These are phyloP conservation scores for Yoshiicerus persimilis DNA, from an alignment of 1,140 invertebrate species.

Conservation along the genomic window DNA sequence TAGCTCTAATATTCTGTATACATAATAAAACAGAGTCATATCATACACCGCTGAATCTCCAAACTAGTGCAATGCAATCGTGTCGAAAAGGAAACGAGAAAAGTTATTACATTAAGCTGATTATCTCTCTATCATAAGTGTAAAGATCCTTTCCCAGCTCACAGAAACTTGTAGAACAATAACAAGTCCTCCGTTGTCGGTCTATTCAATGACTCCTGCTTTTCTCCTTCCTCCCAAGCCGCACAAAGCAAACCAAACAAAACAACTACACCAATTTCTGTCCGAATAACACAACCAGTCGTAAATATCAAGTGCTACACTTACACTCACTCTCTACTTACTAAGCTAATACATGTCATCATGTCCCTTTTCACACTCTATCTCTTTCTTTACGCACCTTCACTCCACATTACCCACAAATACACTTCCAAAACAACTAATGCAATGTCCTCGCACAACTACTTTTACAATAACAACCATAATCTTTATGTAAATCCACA, in stretches of 20 bases:
- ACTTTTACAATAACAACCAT: too few relatives aligned
- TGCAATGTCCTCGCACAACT: too few relatives aligned
- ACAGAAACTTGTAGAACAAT: background rate
- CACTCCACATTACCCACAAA: background rate
- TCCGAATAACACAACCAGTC: background rate
- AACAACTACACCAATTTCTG: background rate
- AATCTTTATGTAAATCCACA: too few relatives aligned
- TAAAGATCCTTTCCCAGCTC: background rate
- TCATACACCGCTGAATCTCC: background rate
- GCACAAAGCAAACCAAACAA: background rate
- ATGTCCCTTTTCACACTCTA: background rate
- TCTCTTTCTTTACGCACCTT: background rate
- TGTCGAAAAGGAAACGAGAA: constrained; percentile 12
- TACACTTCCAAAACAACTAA: too few relatives aligned
- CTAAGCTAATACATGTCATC: background rate
- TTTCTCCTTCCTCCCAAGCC: background rate
- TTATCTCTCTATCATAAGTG: constrained; percentile 19
- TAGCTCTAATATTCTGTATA: background rate
- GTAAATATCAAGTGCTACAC: constrained; percentile 5
- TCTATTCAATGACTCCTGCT: background rate
- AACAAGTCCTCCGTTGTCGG: background rate
- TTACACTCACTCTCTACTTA: constrained; percentile 2
- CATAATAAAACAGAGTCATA: background rate
- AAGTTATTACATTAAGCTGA: constrained; percentile 23
- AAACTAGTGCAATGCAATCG: background rate